Base-by-base conservation (phyloP, 1,140 invertebrate genomes). In the Halyomorpha halys region DNA sequence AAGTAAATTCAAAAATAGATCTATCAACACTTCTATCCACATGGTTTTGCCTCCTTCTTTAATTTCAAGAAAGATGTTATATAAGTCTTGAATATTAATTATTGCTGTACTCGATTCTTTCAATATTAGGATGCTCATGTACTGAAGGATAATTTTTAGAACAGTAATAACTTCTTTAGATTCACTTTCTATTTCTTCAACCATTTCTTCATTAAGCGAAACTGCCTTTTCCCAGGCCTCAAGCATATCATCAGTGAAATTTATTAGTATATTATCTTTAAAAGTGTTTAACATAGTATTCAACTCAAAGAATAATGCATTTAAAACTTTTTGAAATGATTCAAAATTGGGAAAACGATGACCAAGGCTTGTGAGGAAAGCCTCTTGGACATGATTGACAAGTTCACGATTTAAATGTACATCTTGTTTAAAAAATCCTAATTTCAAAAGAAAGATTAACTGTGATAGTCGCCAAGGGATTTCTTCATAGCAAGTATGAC, bases 1-100 rank as follows among this genome's bases (percentile, higher is more conserved):
- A 21, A 56, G 53, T 25, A 56, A 56, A 56, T 56, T 56, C 23
- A 56, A 56, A 56, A 56, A 56, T 4, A 56, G 23, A 56, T 56
- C 53, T 18, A 15, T 56, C 15, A 56, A 15, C 4, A 56, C 53
- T 56, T 25, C 53, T 23, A 56, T 56, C 53, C 53, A 56, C 18
- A 56, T 25, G 14, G 53, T 56, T 23, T 56, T 15, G 27, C 47
- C 21, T 49, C 23, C 53, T 16, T 25, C 23, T 23, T 56, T 56
- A 23, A 56, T 16, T 23, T 56, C 53, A 3, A 23, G 8, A 25
- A 23, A 56, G 2, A 56, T 56, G 14, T 56, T 21, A 23, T 25
- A 5, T 21, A 56, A 25, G 18, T 56, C 53, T 23, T 56, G 23
- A 27, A 56, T 56, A 25, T 56, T 56, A 56, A 23, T 56, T 25